phyloP scores from a whole-genome alignment of 2,113 vertebrate species.

The Ceyx margarethae region DNA sequence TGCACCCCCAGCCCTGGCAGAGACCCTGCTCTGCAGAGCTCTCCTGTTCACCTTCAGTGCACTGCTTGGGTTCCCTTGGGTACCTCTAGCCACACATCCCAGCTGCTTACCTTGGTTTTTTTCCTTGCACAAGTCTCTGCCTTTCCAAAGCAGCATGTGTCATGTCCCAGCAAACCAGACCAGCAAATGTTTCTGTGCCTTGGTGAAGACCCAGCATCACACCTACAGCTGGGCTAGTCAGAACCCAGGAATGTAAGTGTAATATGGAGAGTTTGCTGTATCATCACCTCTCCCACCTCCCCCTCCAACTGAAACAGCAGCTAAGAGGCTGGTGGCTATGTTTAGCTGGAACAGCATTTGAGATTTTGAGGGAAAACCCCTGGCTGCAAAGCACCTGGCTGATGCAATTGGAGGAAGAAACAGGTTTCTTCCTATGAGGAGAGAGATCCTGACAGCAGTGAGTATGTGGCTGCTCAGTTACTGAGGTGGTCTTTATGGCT shows the following conservation, averaged over 20 bases:
- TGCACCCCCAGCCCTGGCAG: neutral
- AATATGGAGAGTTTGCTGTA: slow-evolving; percentile 7
- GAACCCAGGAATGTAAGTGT: neutral
- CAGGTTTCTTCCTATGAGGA: neutral
- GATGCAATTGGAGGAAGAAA: slow-evolving; percentile 65
- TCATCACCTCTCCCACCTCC: neutral
- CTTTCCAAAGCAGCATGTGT: neutral
- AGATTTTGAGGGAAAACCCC: slow-evolving; percentile 49
- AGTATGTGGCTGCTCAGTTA: neutral
- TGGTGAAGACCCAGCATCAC: neutral
- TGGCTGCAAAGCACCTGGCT: slow-evolving; percentile 13
- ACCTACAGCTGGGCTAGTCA: neutral
- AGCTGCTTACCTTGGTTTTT: neutral
- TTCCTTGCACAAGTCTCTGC: neutral
- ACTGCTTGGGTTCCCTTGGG: neutral
- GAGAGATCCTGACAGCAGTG: neutral
- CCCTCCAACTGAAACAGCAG: neutral
- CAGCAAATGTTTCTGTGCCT: neutral
- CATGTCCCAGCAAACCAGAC: neutral
- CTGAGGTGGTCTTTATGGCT: neutral
- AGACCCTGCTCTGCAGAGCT: neutral
- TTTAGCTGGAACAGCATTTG: slow-evolving; percentile 50
- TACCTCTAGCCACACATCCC: neutral
- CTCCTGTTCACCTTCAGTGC: neutral
- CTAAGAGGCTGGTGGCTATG: slow-evolving; percentile 8